Evolutionary conservation across 2,797 vertebrate genomes (phyloP), one percentile per base, ranked within the genome.

Genomic region (Graptemys geographica): DNA sequence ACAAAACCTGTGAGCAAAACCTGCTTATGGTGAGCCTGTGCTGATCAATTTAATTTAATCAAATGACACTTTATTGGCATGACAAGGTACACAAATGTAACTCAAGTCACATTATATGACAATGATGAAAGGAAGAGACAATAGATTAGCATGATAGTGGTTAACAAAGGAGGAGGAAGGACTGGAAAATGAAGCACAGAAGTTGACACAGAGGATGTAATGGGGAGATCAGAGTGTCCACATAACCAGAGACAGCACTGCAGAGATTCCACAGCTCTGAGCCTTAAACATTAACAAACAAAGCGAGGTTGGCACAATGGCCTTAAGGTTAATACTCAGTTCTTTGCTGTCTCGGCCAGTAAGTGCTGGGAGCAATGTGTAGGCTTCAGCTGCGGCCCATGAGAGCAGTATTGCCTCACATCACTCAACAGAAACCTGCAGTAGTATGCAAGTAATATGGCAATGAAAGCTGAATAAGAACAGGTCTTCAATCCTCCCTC

Each of bases 11-110:
- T 44, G 16, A 44, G 18, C 28, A 82, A 47, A 27, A 59, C 55
- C 27, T 59, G 28, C 41, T 47, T 92, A 4, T 8, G 55, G 87
- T 55, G 72, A 1, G 88, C 49, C 80, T 47, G 28, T 91, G 59
- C 81, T 74, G 90, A 86, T 87, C 82, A 90, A 82, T 82, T 78
- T 0, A 65, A 72, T 86, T 83, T 88, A 91, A 53, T 79, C 55
- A 55, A 82, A 8, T 8, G 6, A 91, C 53, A 84, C 21, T 79
- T 88, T 53, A 90, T 12, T 88, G 33, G 72, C 81, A 80, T 0
- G 0, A 78, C 72, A 49, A 79, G 21, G n/a, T 80, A 89, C 85
- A 28, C 27, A 78, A 78, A 78, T 31, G 74, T 95, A 96, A 85
- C 56, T 57, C 78, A 76, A 59, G 81, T 25, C 88, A 92, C 49